Base-by-base conservation (phyloP, 1,140 invertebrate genomes). In the Octopus sinensis region DNA sequence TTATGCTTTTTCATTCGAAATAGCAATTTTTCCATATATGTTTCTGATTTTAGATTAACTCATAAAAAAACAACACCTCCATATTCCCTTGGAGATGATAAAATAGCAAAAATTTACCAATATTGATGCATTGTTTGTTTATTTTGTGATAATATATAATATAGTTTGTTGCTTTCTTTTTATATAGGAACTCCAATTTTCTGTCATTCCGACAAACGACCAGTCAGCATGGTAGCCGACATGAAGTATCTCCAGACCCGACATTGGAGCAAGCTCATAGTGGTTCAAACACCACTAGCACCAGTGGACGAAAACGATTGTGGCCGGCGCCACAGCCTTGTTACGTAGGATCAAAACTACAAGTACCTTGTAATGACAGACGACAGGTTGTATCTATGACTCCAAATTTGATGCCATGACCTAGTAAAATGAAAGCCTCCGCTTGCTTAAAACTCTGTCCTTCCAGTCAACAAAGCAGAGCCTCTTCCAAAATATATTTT, bases 231-330 rank as follows among this genome's bases (percentile, higher is more conserved):
- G 7, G 43, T 77, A 9, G 12, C 62, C 12, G 76, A 77, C 43
- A 51, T 77, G 76, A 77, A 77, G 76, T 53, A 52, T 51, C 52
- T 30, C 30, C 76, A 17, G 52, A 77, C 43, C n/a, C 17, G 76
- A 13, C 76, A 77, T 77, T 13, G 5, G 30, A 77, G 52, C 76
- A 77, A 43, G 52, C 43, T 23, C 43, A 43, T 43, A 43, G 52
- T 43, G 23, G 76, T 53, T 5, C 52, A 53, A 51, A 77, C 43
- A 43, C 13, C 52, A 52, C 76, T 77, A 52, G 76, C 76, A 43
- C 76, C 76, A 77, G 76, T 77, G 30, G 76, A 17, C 52, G 76
- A 77, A 53, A 77, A 77, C 76, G 76, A 77, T 51, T 52, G 76
- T 53, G 76, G 76, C 76, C 30, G 76, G 9, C 76, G 76, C 12